Evolutionary conservation across 2,113 vertebrate genomes (phyloP).

Genomic region (Erinaceus europaeus): DNA sequence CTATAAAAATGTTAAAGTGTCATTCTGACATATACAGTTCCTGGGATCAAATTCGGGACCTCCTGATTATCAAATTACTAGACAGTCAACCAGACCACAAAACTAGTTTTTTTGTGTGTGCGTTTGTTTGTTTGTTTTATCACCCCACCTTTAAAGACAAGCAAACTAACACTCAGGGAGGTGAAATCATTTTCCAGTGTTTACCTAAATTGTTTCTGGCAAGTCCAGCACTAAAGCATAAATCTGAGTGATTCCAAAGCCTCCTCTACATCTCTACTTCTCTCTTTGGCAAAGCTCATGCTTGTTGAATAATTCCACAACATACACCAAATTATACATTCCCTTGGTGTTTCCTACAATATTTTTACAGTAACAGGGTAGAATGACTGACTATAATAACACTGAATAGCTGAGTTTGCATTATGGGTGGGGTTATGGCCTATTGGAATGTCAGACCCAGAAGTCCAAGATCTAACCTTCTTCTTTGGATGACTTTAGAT

Average conservation of each 20-base stretch:
- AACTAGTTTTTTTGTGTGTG: too few species aligned
- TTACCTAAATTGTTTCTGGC: neutral
- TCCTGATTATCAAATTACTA: too few species aligned
- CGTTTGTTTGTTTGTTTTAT: too few species aligned
- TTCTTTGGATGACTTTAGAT: neutral
- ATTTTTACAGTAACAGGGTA: neutral
- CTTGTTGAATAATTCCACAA: neutral
- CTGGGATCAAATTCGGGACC: too few species aligned
- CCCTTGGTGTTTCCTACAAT: neutral
- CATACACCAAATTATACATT: neutral
- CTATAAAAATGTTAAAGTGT: too few species aligned
- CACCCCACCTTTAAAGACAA: neutral
- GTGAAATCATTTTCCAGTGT: neutral
- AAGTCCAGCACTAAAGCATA: neutral
- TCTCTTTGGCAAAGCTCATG: neutral
- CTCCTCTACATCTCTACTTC: neutral
- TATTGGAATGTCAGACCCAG: neutral
- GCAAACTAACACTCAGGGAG: neutral
- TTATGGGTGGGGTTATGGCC: neutral
- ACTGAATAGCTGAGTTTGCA: neutral
- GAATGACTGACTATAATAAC: neutral
- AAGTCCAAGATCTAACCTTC: neutral
- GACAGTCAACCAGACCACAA: too few species aligned
- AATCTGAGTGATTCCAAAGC: neutral
- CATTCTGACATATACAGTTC: too few species aligned